Evolutionary conservation across 2,113 vertebrate species (phyloP).

Genomic region (Salvator merianae): DNA sequence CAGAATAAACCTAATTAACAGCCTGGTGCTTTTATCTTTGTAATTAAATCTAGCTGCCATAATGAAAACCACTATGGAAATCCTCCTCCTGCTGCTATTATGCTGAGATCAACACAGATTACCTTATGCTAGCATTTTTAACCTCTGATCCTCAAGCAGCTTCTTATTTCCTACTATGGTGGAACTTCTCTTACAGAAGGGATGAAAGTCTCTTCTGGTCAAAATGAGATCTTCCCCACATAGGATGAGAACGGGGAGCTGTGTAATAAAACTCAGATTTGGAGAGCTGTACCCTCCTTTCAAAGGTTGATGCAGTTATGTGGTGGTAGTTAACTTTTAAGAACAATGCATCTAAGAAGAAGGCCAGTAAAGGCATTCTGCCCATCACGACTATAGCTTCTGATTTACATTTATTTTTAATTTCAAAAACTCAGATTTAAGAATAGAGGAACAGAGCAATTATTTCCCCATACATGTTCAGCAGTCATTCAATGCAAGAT

Average conservation of each 20-base stretch:
- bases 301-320: not conserved
- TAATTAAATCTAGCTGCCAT: conserved; percentile 35
- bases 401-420: not conserved
- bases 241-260: too few species aligned
- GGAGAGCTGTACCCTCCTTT: not conserved
- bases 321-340: not conserved
- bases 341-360: not conserved
- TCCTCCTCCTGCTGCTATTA: conserved; percentile 7
- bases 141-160: conserved; percentile 7
- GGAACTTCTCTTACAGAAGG: not conserved
- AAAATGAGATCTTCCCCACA: not conserved
- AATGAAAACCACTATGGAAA: conserved; percentile 18
- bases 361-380: not conserved
- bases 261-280: not conserved
- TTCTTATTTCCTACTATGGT: not conserved
- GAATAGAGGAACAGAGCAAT: too few species aligned
- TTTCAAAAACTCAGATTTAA: not conserved
- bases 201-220: not conserved
- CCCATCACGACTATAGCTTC: not conserved
- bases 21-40: conserved; percentile 18
- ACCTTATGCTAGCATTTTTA: conserved; percentile 5
- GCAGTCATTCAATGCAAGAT: too few species aligned
- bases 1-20: conserved; percentile 29
- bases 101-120: conserved; percentile 12
- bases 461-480: too few species aligned